phyloP scores from a whole-genome alignment of 2,797 vertebrate species.

The Oceanodroma leucorhoa region DNA sequence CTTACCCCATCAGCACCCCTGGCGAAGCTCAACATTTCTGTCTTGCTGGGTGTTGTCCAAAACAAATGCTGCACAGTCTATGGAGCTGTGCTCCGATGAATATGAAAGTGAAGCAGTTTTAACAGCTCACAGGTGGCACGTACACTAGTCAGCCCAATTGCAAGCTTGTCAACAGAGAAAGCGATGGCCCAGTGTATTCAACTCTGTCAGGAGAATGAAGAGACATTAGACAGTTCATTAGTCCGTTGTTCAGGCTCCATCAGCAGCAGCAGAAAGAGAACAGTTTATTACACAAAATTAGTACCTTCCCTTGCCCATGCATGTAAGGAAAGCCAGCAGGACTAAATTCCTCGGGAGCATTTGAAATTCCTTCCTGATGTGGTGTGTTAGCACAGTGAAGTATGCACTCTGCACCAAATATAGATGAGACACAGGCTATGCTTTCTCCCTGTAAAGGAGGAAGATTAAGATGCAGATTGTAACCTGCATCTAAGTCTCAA shows the following conservation, averaged over 20 bases:
- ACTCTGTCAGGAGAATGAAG: background rate
- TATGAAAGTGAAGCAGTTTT: background rate
- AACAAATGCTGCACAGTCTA: background rate
- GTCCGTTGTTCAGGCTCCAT: background rate
- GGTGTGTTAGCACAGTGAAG: slow-evolving; percentile 15
- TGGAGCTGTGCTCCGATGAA: background rate
- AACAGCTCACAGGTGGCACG: background rate
- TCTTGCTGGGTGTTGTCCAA: background rate
- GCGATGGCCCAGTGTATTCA: background rate
- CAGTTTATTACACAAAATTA: background rate
- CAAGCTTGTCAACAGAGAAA: background rate
- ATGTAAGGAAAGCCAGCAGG: slow-evolving; percentile 17
- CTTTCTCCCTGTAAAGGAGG: background rate
- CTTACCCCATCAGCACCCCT: background rate
- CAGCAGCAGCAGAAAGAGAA: background rate
- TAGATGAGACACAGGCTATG: background rate
- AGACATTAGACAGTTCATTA: background rate
- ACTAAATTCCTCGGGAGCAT: slow-evolving; percentile 40
- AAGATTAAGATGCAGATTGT: background rate
- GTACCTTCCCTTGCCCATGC: background rate
- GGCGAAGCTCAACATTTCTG: background rate
- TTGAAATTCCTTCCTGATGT: slow-evolving; percentile 60
- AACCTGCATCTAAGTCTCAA: background rate
- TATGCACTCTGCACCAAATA: slow-evolving; percentile 33
- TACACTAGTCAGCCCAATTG: background rate